Evolutionary conservation across 2,888 invertebrate species (phyloP).

Genomic region (Platycnemis pennipes): DNA sequence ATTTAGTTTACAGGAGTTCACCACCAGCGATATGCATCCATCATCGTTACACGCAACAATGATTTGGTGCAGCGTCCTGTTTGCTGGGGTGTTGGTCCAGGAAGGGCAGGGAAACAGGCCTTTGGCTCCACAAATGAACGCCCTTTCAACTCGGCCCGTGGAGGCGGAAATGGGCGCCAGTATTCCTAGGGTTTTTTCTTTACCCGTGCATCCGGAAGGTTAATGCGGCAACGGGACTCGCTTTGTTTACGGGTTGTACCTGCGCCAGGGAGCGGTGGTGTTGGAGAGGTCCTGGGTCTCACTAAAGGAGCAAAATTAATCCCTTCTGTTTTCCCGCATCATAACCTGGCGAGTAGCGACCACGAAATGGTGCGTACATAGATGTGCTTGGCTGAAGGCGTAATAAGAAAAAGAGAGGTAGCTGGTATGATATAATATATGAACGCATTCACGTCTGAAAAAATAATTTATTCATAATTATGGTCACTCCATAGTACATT

Average conservation of each 20-base stretch:
- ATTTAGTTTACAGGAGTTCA: background rate
- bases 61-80: background rate
- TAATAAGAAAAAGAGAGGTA: too few relatives aligned
- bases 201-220: background rate
- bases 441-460: too few relatives aligned
- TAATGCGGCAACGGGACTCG: background rate
- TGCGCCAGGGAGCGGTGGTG: background rate
- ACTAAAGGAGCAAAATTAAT: background rate
- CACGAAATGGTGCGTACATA: too few relatives aligned
- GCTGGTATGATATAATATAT: too few relatives aligned
- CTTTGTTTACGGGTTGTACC: background rate
- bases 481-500: too few relatives aligned
- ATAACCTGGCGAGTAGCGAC: background rate
- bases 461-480: too few relatives aligned
- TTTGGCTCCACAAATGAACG: background rate
- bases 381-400: too few relatives aligned
- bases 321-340: background rate
- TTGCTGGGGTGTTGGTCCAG: background rate
- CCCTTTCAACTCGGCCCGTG: background rate
- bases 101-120: background rate
- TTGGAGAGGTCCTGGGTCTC: background rate
- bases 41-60: conserved; percentile 55
- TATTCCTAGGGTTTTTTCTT: too few relatives aligned
- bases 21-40: background rate
- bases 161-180: too few relatives aligned